These are phyloP conservation scores for Thunnus thynnus DNA, from an alignment of 2,113 vertebrate genomes.

Conservation along the genomic window DNA sequence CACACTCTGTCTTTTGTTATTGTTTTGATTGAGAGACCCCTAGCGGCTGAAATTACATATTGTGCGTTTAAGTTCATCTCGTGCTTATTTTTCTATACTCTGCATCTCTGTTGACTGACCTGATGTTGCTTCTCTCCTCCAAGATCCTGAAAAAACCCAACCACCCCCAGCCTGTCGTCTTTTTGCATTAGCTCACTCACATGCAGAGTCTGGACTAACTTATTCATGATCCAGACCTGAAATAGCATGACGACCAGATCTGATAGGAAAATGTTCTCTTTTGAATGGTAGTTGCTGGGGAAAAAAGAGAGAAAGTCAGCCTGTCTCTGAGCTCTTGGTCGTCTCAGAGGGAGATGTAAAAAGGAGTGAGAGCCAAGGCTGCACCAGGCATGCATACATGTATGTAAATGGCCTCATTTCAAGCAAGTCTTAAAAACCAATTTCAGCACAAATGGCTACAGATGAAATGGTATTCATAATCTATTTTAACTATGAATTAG, in stretches of 20 bases:
- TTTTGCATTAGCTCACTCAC: slow-evolving; percentile 61
- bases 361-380: slow-evolving; percentile 36
- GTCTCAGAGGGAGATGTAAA: slow-evolving; percentile 29
- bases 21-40: too few relatives aligned
- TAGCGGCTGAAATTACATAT: too few relatives aligned
- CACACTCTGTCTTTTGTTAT: too few relatives aligned
- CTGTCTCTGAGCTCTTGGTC: slow-evolving; percentile 1
- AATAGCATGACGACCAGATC: slow-evolving; percentile 69
- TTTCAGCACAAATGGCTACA: slow-evolving; percentile 42
- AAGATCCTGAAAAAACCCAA: slow-evolving; percentile 9
- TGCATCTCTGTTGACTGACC: slow-evolving; percentile 28
- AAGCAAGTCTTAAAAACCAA: slow-evolving; percentile 29
- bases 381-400: slow-evolving; percentile 53
- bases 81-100: not conserved
- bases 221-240: slow-evolving; percentile 78
- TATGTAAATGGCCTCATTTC: slow-evolving; percentile 65
- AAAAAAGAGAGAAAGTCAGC: slow-evolving; percentile 12
- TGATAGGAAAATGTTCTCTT: slow-evolving; percentile 70
- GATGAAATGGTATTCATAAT: slow-evolving; percentile 37
- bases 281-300: slow-evolving; percentile 69
- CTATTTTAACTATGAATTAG: slow-evolving; percentile 40
- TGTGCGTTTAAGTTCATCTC: not conserved
- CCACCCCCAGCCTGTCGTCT: slow-evolving; percentile 25
- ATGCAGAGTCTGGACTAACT: slow-evolving; percentile 63
- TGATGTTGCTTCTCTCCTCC: slow-evolving; percentile 13